Evolutionary conservation across 2,888 invertebrate genomes (phyloP), one percentile per base, ranked within the genome.

Genomic region (Athrips mouffetella): DNA sequence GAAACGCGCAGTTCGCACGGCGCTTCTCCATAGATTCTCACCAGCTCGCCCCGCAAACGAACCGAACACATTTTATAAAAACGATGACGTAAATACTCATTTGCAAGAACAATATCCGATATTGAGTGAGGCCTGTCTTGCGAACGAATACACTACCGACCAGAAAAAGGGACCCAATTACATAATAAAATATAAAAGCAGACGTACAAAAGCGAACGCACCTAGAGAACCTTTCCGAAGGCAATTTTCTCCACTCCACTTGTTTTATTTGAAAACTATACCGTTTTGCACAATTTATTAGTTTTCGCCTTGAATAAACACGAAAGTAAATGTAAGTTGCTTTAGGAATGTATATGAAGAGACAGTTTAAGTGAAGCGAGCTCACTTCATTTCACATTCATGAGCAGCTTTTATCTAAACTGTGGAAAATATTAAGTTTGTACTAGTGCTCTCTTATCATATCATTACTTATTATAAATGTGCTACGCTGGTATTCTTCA

Each of bases 11-110:
- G 64, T 65, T 64, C 61, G 73, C 66, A 55, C 67, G 69, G 61
- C n/a, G 29, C 42, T 27, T 42, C 37, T 37, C 21, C 20, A 11
- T 18, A 11, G 21, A 21, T 37, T 37, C 37, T 18, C 42, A 70
- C 57, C 53, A 57, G 68, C 58, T 60, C 65, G 68, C 58, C 61
- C 65, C 68, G 60, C 72, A 67, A 65, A 64, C 63, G 67, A 67
- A 65, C 65, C 63, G 67, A 64, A 72, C 77, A 79, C 85, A 82
- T 81, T 83, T 82, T 80, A 80, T 79, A 80, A 76, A 76, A 82
- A 83, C 80, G 84, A 84, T 84, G 84, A 81, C 84, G 81, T 86
- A 87, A 87, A 87, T 85, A 86, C 84, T 87, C 82, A 85, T 87
- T 87, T 85, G 80, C 75, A 76, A 80, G 82, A 86, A 86, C 87